Conservation (phyloP, 2,888 invertebrate genomes). For the Dynastes grantii region DNA sequence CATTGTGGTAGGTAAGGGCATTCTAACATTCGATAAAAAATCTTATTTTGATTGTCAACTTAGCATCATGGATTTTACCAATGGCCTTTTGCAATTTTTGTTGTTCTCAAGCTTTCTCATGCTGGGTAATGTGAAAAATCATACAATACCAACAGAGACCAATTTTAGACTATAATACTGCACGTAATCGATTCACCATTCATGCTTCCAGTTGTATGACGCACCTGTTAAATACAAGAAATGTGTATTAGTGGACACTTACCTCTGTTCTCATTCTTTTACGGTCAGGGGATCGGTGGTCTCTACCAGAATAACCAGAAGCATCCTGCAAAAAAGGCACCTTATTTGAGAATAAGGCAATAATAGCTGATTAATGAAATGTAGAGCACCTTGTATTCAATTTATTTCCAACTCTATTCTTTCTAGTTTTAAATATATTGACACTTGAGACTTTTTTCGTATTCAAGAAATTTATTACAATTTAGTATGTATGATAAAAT, state of each 20-base stretch:
- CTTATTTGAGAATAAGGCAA: too few relatives aligned
- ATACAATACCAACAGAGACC: conserved; percentile 41
- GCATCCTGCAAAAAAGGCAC: conserved; percentile 57
- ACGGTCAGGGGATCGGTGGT: conserved; percentile 76
- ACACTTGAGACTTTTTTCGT: too few relatives aligned
- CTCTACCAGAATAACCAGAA: conserved; percentile 70
- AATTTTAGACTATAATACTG: conserved; percentile 33
- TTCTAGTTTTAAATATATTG: too few relatives aligned
- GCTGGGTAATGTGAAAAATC: conserved; percentile 37
- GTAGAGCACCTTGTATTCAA: too few relatives aligned
- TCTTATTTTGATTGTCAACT: conserved; percentile 21
- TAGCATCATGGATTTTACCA: conserved; percentile 23
- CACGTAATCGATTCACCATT: conserved; percentile 33
- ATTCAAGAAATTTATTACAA: too few relatives aligned
- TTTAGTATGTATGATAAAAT: too few relatives aligned
- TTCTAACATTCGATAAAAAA: conserved; percentile 34
- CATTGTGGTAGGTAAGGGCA: conserved; percentile 33
- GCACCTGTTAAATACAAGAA: conserved; percentile 52
- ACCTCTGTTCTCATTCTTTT: conserved; percentile 79
- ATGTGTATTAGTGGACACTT: conserved; percentile 57
- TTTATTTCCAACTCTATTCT: too few relatives aligned
- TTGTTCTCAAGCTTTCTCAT: conserved; percentile 26
- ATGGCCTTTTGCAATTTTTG: conserved; percentile 34
- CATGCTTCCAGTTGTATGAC: conserved; percentile 42
- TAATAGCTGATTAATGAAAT: too few relatives aligned